Conservation (phyloP, 1,140 invertebrate genomes). For the Listronotus oregonensis region DNA sequence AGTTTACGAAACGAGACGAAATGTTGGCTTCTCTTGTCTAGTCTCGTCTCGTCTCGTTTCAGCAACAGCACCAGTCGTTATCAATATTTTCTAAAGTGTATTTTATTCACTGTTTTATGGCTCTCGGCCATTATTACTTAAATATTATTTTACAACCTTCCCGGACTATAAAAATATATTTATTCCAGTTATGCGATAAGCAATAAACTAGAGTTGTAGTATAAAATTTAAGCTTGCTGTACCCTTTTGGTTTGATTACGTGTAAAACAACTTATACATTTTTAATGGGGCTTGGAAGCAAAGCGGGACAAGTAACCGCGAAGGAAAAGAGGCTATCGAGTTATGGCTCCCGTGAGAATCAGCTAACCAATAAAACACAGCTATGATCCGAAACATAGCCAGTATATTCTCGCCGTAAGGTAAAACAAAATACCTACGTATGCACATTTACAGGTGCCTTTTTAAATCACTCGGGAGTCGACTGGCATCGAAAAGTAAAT, state of each 20-base stretch:
- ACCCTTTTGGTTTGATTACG: conserved; percentile 22
- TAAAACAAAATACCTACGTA: conserved; percentile 29
- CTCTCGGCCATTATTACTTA: no score
- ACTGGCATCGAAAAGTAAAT: conserved; percentile 15
- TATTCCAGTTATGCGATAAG: no score
- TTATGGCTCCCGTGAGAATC: conserved; percentile 17
- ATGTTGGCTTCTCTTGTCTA: no score
- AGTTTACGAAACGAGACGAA: no score
- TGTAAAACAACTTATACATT: conserved; percentile 26
- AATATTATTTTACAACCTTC: no score
- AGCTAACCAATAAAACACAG: conserved; percentile 25
- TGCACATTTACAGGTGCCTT: conserved; percentile 26
- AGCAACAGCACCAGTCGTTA: no score
- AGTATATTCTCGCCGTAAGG: conserved; percentile 26
- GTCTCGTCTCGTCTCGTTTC: no score
- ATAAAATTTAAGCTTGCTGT: background rate
- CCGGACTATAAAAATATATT: no score
- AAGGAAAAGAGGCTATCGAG: conserved; percentile 28
- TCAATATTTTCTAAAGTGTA: no score
- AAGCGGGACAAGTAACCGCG: conserved; percentile 7
- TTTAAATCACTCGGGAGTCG: conserved; percentile 9
- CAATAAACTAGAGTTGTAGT: no score
- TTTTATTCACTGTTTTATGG: no score
- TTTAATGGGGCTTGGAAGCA: conserved; percentile 15
- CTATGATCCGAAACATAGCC: conserved; percentile 28